Evolutionary conservation across 2,888 invertebrate species (phyloP).

Genomic region (Noctua pronuba): DNA sequence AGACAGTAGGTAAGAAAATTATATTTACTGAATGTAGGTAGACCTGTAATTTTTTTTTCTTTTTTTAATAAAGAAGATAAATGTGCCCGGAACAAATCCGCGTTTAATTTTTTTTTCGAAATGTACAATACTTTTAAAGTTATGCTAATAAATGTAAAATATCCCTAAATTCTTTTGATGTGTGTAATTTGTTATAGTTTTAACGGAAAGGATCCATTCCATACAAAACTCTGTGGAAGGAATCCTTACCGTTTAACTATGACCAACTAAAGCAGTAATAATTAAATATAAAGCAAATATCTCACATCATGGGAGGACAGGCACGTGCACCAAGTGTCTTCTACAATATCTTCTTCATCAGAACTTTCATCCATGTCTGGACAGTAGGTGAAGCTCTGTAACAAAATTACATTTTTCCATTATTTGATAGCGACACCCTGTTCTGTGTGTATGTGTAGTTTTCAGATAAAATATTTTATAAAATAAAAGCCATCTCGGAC

Average conservation of each 20-base stretch:
- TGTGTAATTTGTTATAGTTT: neutral
- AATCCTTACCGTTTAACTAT: neutral
- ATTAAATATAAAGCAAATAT: neutral
- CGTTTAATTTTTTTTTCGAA: no score
- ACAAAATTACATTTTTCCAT: constrained; percentile 49
- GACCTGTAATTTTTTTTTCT: no score
- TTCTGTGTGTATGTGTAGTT: neutral
- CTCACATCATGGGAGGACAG: constrained; percentile 85
- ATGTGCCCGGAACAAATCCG: no score
- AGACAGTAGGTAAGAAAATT: no score
- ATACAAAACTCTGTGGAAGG: neutral
- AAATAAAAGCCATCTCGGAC: accelerated
- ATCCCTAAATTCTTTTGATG: no score
- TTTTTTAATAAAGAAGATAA: no score
- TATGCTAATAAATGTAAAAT: no score
- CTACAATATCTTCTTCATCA: constrained; percentile 84
- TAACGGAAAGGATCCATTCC: neutral
- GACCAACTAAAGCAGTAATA: neutral
- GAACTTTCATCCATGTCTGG: constrained; percentile 82
- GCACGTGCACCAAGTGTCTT: constrained; percentile 86
- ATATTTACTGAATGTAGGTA: no score
- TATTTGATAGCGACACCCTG: neutral
- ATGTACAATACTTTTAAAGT: no score
- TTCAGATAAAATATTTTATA: neutral
- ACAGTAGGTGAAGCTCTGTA: constrained; percentile 81